A percentile compares a stretch with the other conserved stretches of the same genome.
These are phyloP conservation scores for Casuarius casuarius DNA, from an alignment of 2,113 vertebrate species.

Conservation along the genomic window DNA sequence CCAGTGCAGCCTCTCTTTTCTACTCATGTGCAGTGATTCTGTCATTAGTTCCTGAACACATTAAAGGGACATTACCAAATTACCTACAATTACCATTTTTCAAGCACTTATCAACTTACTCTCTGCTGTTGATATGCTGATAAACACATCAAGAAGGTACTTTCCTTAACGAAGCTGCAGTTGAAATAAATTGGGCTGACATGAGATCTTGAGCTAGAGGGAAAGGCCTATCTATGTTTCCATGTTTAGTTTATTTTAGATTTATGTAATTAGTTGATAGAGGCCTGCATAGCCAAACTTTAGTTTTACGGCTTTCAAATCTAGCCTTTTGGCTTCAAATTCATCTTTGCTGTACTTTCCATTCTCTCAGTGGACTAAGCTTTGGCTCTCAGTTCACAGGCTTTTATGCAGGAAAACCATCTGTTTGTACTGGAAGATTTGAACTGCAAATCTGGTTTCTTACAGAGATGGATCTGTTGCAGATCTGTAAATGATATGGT, in stretches of 20 bases:
- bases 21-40: background rate
- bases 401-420: background rate
- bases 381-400: background rate
- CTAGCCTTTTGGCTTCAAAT: background rate
- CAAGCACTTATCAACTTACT: background rate
- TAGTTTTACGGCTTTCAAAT: background rate
- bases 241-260: background rate
- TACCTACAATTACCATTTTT: background rate
- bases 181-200: background rate
- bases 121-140: background rate
- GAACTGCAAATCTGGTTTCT: background rate
- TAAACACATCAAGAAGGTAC: background rate
- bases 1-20: background rate
- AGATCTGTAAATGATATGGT: background rate
- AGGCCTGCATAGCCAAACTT: background rate
- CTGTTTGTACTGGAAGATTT: background rate
- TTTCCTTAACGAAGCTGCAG: background rate
- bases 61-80: background rate
- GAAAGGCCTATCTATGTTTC: background rate
- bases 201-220: background rate
- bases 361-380: background rate
- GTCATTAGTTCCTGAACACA: background rate
- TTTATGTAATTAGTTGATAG: background rate
- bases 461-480: background rate
- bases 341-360: background rate